Percentiles rank a stretch among this genome's conserved stretches.
Conservation (phyloP, 2,113 vertebrate genomes). For the Oreocharis arfaki region DNA sequence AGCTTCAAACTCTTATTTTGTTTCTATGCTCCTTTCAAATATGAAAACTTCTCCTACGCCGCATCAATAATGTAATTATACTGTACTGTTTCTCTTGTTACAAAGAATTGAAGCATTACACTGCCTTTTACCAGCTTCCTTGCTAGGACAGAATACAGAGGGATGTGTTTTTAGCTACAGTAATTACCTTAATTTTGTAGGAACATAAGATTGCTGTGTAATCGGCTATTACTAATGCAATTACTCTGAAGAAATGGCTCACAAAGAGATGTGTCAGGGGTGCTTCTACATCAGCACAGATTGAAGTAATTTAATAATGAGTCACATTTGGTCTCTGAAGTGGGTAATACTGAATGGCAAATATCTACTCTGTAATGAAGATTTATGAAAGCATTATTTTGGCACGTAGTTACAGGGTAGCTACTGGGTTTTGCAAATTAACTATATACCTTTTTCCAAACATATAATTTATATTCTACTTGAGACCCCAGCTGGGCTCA, state of each 20-base stretch:
- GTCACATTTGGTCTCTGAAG: slow-evolving; percentile 62
- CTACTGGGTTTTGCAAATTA: neutral
- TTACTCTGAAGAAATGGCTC: slow-evolving; percentile 61
- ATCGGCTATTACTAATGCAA: slow-evolving; percentile 66
- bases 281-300: slow-evolving; percentile 50
- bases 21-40: slow-evolving; percentile 17
- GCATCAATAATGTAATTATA: slow-evolving; percentile 48
- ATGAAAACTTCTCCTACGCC: neutral
- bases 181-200: slow-evolving; percentile 68
- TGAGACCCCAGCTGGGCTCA: neutral
- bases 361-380: slow-evolving; percentile 37
- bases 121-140: slow-evolving; percentile 27
- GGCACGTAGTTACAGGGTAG: neutral
- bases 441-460: neutral
- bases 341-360: slow-evolving; percentile 44
- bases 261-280: slow-evolving; percentile 49
- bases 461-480: neutral
- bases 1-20: neutral
- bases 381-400: slow-evolving; percentile 29
- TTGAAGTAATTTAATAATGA: slow-evolving; percentile 67
- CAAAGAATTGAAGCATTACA: slow-evolving; percentile 30
- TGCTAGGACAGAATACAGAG: slow-evolving; percentile 36
- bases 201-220: slow-evolving; percentile 62
- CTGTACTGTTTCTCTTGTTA: slow-evolving; percentile 42
- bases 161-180: slow-evolving; percentile 56